A percentile compares a stretch with the other conserved stretches of the same genome.
Conservation (phyloP, 1,140 invertebrate species). For the Drosophila mojavensis region DNA sequence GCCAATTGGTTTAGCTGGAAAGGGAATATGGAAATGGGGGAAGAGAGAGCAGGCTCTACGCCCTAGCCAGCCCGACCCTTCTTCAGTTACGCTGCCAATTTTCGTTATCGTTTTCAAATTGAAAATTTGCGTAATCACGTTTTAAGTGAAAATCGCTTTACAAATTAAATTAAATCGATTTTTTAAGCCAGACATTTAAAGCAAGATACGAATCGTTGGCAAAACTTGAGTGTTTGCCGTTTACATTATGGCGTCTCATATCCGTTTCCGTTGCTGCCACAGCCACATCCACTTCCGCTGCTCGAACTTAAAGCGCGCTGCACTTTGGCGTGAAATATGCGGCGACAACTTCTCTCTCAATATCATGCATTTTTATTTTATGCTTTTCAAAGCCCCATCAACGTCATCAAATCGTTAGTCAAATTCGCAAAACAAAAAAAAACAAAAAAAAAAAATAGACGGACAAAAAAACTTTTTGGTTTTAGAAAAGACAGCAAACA, state of each 20-base stretch:
- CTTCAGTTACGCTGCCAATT: slow-evolving; percentile 54
- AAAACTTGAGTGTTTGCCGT: slow-evolving; percentile 43
- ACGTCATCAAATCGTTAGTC: slow-evolving; percentile 78
- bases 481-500: slow-evolving; percentile 2
- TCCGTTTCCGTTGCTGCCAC: slow-evolving; percentile 62
- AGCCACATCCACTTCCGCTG: slow-evolving; percentile 23
- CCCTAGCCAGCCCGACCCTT: too few relatives aligned
- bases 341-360: not conserved
- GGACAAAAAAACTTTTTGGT: slow-evolving; percentile 18
- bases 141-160: slow-evolving; percentile 78
- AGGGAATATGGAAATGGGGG: not conserved
- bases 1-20: not conserved
- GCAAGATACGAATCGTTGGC: slow-evolving; percentile 34
- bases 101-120: slow-evolving; percentile 80
- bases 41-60: not conserved
- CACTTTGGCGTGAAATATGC: slow-evolving; percentile 47
- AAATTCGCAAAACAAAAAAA: slow-evolving; percentile 54
- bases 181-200: slow-evolving; percentile 52
- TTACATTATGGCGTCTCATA: slow-evolving; percentile 70
- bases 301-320: slow-evolving; percentile 40
- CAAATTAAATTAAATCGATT: slow-evolving; percentile 81
- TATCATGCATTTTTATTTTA: not conserved
- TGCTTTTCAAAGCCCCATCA: slow-evolving; percentile 72
- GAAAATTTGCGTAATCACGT: slow-evolving; percentile 81
- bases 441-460: too few relatives aligned